Evolutionary conservation across 2,888 invertebrate species (phyloP).

Genomic region (Dicycla oo): DNA sequence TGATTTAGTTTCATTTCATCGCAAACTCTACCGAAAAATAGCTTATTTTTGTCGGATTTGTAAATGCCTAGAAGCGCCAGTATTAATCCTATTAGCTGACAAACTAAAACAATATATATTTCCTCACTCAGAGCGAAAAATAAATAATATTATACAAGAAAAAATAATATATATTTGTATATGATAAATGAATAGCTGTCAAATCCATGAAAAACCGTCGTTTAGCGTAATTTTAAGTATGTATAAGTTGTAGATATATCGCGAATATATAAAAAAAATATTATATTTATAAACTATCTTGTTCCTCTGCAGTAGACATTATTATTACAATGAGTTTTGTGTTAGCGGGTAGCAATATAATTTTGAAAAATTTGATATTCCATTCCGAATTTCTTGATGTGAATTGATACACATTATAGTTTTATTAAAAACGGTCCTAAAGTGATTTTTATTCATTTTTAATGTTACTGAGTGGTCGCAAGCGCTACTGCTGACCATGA

Average conservation of each 20-base stretch:
- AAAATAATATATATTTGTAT: conserved; percentile 66
- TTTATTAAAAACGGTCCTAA: too few species aligned
- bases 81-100: not conserved
- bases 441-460: too few species aligned
- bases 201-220: conserved; percentile 66
- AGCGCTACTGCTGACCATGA: too few species aligned
- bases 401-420: too few species aligned
- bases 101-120: conserved; percentile 6
- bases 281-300: conserved; percentile 56
- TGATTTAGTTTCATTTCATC: too few species aligned
- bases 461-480: too few species aligned
- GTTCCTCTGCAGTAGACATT: conserved; percentile 64
- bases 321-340: conserved; percentile 6
- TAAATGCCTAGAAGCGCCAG: conserved; percentile 34
- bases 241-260: conserved; percentile 58
- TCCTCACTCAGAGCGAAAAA: conserved; percentile 25
- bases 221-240: conserved; percentile 35
- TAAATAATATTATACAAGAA: conserved; percentile 46
- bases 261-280: conserved; percentile 29
- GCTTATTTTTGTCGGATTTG: too few species aligned
- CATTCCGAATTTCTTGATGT: too few species aligned
- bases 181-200: conserved; percentile 53
- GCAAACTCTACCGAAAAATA: too few species aligned
- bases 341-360: conserved; percentile 9
- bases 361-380: not conserved